phyloP scores from a whole-genome alignment of 2,797 vertebrate genomes.

The Leuciscus waleckii region DNA sequence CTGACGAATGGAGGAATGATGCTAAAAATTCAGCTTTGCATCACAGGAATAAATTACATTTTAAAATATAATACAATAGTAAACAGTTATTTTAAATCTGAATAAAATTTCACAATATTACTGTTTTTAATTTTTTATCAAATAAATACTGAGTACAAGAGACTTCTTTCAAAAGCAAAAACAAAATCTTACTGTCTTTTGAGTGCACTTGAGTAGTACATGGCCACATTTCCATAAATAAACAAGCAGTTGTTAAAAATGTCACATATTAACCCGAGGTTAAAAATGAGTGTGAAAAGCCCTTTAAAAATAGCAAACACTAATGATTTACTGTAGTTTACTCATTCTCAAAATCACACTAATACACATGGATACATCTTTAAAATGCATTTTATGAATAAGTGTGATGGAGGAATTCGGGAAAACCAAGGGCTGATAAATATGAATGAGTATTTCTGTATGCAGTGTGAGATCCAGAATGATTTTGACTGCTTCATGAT shows the following conservation, averaged over 20 bases:
- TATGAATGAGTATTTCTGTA: not conserved
- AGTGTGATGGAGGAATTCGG: not conserved
- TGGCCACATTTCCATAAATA: not conserved
- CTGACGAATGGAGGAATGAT: not conserved
- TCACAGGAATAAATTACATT: not conserved
- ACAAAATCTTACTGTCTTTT: not conserved
- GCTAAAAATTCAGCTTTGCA: not conserved
- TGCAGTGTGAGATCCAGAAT: conserved; percentile 37
- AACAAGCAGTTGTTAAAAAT: not conserved
- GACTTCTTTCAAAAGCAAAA: not conserved
- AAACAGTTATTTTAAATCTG: not conserved
- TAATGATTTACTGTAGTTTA: not conserved
- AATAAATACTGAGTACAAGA: not conserved
- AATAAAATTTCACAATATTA: conserved; percentile 5
- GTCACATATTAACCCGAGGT: not conserved
- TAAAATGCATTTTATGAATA: not conserved
- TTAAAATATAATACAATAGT: not conserved
- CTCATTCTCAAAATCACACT: not conserved
- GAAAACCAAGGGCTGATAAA: conserved; percentile 45
- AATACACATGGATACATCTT: not conserved
- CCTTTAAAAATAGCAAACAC: not conserved
- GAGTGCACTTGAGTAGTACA: not conserved
- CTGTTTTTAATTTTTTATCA: not conserved
- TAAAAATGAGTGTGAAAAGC: conserved; percentile 11
- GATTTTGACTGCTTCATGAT: not conserved